A percentile compares a stretch with the other conserved stretches of the same genome.
Conservation (phyloP, 2,888 invertebrate species). For the Globia sparganii region DNA sequence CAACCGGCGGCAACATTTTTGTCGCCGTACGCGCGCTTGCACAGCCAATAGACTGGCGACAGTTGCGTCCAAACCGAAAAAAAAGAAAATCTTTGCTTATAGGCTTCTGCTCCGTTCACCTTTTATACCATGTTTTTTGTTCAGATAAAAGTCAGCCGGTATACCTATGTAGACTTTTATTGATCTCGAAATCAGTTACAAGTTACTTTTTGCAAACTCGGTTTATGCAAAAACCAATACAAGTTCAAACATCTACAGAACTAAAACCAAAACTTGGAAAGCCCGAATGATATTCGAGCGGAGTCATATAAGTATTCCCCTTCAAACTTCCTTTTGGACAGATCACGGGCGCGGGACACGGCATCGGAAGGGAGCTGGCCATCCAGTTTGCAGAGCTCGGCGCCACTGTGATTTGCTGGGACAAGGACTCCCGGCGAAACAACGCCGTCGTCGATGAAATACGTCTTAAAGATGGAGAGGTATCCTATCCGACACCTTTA, state of each 20-base stretch:
- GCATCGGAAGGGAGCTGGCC: conserved; percentile 85
- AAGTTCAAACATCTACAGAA: background rate
- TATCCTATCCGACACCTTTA: conserved; percentile 43
- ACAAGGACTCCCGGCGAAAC: conserved; percentile 80
- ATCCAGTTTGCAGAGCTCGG: conserved; percentile 86
- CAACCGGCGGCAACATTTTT: too few relatives aligned
- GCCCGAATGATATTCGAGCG: background rate
- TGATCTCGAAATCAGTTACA: background rate
- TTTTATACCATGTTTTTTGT: too few relatives aligned
- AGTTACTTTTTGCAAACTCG: background rate
- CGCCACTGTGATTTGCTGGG: conserved; percentile 88
- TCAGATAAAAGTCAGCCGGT: background rate
- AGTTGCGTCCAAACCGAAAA: too few relatives aligned
- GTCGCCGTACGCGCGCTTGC: too few relatives aligned
- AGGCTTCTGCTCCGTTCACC: too few relatives aligned
- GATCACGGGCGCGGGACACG: conserved; percentile 86
- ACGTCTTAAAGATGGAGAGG: conserved; percentile 85
- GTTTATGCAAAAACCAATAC: background rate
- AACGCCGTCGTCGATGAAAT: conserved; percentile 85
- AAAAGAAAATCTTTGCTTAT: too few relatives aligned
- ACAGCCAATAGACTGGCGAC: too few relatives aligned
- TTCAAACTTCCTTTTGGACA: conserved; percentile 52
- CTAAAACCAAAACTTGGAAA: background rate
- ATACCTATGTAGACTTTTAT: too few relatives aligned
- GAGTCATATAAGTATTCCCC: background rate